Base-by-base conservation (phyloP, 2,113 vertebrate species). In the Bujurquina vittata region DNA sequence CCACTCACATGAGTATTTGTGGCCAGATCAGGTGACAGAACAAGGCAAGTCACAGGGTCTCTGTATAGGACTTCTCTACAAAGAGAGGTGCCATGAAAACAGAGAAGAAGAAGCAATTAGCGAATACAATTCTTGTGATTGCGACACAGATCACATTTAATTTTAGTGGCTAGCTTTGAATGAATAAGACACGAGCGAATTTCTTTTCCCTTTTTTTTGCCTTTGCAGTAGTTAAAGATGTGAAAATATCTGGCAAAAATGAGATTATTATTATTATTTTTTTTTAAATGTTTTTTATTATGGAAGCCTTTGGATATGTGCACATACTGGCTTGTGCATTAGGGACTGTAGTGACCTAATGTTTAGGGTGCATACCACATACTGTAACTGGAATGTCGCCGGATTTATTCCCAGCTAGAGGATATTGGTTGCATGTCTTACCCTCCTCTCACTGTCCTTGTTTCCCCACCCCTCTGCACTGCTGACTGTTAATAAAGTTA, bases 11-110 rank as follows among this genome's bases (percentile, higher is more conserved):
- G 73, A 80, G 58, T 69, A 35, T 74, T 81, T 72, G 75, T 73
- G 43, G 55, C 46, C n/a, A 43, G 56, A 78, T 93, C 89, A 90
- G 82, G 78, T 90, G 88, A 85, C 60, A 1, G 67, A 58, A 73
- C 22, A 37, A 81, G 55, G 75, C 61, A 55, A 81, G 29, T 37
- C 59, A 79, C 54, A 1, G 54, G 69, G 49, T 75, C 55, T 56
- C 56, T 74, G 40, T 37, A 33, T 26, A 23, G 55, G 6, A 60
- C 37, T 85, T 69, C 49, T 76, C 75, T 60, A 72, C 81, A 75
- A 35, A 63, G 31, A 22, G 49, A 52, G 5, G 20, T 43, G 31
- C 63, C 58, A 72, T 60, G 63, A 29, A 80, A 35, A 23, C 33
- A 55, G 52, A 57, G 7, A 65, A 15, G 4, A 5, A 26, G 26